Base-by-base conservation (phyloP, 2,797 vertebrate species). In the Ciconia nigra region DNA sequence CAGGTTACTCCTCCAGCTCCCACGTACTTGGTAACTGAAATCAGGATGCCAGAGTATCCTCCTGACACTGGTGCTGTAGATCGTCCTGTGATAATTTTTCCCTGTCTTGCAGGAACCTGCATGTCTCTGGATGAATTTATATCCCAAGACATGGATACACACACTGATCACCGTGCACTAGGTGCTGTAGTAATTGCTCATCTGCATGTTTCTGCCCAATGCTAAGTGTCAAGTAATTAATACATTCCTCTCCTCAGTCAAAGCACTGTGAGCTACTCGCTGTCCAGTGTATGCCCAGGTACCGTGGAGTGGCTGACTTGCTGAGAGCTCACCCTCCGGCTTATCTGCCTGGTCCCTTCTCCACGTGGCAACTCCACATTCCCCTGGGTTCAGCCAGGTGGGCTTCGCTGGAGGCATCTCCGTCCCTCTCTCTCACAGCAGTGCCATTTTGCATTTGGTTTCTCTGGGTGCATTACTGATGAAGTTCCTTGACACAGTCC, bases 271-370 rank as follows among this genome's bases (percentile, higher is more conserved):
- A 76, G 29, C 18, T 66, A 28, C 46, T 77, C 1, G 0, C 37
- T 46, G 29, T 4, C 47, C 63, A 49, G 7, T 46, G 52, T 1
- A 0, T 66, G 33, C 33, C 29, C 46, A 29, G n/a, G 58, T 41
- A 28, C 42, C 0, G 0, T 28, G 69, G 33, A 39, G 29, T 2
- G 2, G 28, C 13, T 55, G 69, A 28, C n/a, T 9, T n/a, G 35
- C 44, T 94, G 74, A 41, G 25, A 29, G 6, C 41, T 87, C 26
- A 49, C 18, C 19, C 46, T 70, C 35, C 2, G 1, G 14, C 46
- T 70, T 21, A 20, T 29, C 25, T 44, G 73, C 29, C 49, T 26
- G 11, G 6, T 46, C 33, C 21, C 41, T 35, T 39, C 65, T 51
- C 58, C 20, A 4, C 5, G 21, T 21, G 46, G 4, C 37, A 55